These are phyloP conservation scores for Cotesia vestalis DNA, from an alignment of 1,140 invertebrate genomes.

Conservation along the genomic window DNA sequence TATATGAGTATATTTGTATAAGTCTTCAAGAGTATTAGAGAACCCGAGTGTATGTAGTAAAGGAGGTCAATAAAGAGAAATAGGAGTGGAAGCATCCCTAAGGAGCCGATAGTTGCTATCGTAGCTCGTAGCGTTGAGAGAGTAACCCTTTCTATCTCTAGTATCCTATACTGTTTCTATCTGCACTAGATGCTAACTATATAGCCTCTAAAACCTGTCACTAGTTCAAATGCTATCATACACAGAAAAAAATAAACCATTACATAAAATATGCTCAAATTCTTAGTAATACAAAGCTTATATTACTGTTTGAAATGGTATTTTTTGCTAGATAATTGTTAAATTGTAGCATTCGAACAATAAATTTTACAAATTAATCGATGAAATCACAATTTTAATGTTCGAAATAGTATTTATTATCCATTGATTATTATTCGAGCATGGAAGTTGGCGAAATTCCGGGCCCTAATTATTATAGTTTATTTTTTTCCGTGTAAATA, in stretches of 20 bases:
- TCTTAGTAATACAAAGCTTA: too few relatives aligned
- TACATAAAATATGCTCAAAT: background rate
- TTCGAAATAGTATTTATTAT: too few relatives aligned
- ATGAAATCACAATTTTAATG: too few relatives aligned
- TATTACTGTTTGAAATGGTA: too few relatives aligned
- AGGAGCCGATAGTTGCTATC: conserved; percentile 57
- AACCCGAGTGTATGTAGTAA: conserved; percentile 45
- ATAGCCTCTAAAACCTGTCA: conserved; percentile 45
- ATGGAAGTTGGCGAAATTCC: too few relatives aligned
- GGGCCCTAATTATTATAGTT: too few relatives aligned
- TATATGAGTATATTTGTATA: conserved; percentile 48
- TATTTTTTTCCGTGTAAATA: too few relatives aligned
- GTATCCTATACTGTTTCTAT: background rate
- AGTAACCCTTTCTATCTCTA: conserved; percentile 42
- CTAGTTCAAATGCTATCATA: too few relatives aligned
- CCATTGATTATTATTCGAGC: too few relatives aligned
- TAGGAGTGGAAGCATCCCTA: conserved; percentile 61
- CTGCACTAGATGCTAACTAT: conserved; percentile 6
- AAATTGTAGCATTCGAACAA: too few relatives aligned
- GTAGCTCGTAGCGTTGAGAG: conserved; percentile 52
- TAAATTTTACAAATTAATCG: too few relatives aligned
- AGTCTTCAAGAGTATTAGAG: conserved; percentile 54
- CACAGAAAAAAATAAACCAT: background rate
- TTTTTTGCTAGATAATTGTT: too few relatives aligned
- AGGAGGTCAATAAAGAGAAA: conserved; percentile 51